Percentiles rank a stretch among this genome's conserved stretches.
Evolutionary conservation across 2,113 vertebrate species (phyloP).

Genomic region (Anarrhichthys ocellatus): DNA sequence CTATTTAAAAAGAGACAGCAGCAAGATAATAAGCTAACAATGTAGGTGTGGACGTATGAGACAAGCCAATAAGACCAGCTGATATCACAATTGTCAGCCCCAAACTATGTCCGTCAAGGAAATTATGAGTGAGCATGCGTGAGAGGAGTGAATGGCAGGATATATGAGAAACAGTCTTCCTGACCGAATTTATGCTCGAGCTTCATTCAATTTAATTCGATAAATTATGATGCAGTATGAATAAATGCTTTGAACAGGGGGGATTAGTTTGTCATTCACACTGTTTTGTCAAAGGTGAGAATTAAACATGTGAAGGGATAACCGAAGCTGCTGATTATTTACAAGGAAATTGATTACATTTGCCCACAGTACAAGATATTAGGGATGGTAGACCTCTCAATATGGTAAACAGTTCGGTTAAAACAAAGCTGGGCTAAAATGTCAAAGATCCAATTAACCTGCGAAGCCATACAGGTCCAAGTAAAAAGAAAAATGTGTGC

Average conservation of each 20-base stretch:
- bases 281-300: slow-evolving; percentile 24
- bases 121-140: not conserved
- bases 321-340: slow-evolving; percentile 18
- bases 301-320: slow-evolving; percentile 31
- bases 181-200: not conserved
- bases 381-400: not conserved
- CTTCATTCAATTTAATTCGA: not conserved
- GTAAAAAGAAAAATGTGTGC: not conserved
- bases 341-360: slow-evolving; percentile 46
- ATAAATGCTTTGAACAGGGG: not conserved
- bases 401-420: slow-evolving; percentile 11
- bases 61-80: not conserved
- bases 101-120: not conserved
- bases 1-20: too few relatives aligned
- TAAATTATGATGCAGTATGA: not conserved
- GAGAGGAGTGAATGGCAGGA: not conserved
- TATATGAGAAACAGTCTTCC: not conserved
- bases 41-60: not conserved
- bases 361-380: slow-evolving; percentile 15
- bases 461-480: not conserved
- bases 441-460: slow-evolving; percentile 53
- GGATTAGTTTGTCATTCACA: not conserved
- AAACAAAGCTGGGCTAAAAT: slow-evolving; percentile 38
- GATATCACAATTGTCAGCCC: not conserved
- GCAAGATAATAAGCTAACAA: not conserved